These are phyloP conservation scores for Platysternon megacephalum DNA, from an alignment of 2,113 vertebrate species.

Conservation along the genomic window DNA sequence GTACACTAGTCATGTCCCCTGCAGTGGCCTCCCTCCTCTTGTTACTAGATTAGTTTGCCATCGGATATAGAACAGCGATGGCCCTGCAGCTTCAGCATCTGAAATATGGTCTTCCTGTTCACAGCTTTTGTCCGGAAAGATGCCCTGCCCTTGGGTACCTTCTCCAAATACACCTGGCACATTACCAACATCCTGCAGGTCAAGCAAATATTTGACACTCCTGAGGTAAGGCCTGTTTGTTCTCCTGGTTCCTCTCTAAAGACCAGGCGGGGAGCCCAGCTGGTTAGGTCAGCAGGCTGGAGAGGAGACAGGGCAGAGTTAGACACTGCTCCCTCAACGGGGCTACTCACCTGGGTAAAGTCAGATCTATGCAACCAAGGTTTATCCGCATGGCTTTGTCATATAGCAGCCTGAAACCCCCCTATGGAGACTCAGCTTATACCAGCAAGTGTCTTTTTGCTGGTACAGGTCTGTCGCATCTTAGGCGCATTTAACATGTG, in stretches of 20 bases:
- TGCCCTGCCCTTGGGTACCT: constrained; percentile 85
- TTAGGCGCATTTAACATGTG: too few species aligned
- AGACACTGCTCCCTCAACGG: background rate
- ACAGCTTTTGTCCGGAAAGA: constrained; percentile 88
- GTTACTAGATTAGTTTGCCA: background rate
- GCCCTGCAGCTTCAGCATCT: too few species aligned
- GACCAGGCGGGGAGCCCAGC: background rate
- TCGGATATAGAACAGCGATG: background rate
- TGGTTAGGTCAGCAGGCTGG: background rate
- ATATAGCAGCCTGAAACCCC: background rate
- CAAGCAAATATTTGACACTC: constrained; percentile 92
- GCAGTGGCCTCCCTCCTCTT: background rate
- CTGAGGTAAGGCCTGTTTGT: constrained; percentile 82
- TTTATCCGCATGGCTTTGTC: background rate
- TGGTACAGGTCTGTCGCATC: too few species aligned
- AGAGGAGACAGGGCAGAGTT: background rate
- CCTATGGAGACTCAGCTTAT: background rate
- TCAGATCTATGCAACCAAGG: background rate
- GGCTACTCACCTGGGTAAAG: background rate
- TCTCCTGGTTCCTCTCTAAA: too few species aligned
- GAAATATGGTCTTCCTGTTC: constrained; percentile 8
- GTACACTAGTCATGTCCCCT: too few species aligned
- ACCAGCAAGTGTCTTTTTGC: background rate
- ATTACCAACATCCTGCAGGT: constrained; percentile 90
- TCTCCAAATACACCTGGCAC: constrained; percentile 94